Percentiles rank a stretch among this genome's conserved stretches.
These are phyloP conservation scores for Sthenelais limicola DNA, from an alignment of 2,888 invertebrate species.

Conservation along the genomic window DNA sequence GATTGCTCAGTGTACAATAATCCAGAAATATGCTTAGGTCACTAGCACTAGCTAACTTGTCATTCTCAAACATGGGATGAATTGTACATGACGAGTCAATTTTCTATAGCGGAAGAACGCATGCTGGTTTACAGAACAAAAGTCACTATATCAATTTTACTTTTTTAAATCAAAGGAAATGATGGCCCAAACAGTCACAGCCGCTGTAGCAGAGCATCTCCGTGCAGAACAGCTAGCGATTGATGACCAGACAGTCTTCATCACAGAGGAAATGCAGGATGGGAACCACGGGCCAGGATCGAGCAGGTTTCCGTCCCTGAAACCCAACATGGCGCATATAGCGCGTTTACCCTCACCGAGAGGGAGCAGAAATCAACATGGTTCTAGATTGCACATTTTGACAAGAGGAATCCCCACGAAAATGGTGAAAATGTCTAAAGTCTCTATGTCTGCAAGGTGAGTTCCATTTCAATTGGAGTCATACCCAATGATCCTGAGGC, in stretches of 20 bases:
- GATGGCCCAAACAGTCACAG: constrained; percentile 17
- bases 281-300: neutral
- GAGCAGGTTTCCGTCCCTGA: constrained; percentile 25
- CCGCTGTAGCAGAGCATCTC: constrained; percentile 15
- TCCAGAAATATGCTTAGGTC: no score
- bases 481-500: no score
- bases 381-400: neutral
- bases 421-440: constrained; percentile 42
- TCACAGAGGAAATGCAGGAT: constrained; percentile 15
- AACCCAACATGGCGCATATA: constrained; percentile 29
- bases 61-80: no score
- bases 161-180: no score
- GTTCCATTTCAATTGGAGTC: neutral
- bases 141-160: no score
- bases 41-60: no score
- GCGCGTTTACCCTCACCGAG: constrained; percentile 33
- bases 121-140: no score
- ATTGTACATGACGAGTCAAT: no score
- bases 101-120: no score
- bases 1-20: no score
- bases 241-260: constrained; percentile 15
- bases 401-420: constrained; percentile 33
- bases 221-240: neutral
- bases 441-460: constrained; percentile 47
- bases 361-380: neutral